phyloP scores from a whole-genome alignment of 2,113 vertebrate species.

The Coryphaenoides rupestris region DNA sequence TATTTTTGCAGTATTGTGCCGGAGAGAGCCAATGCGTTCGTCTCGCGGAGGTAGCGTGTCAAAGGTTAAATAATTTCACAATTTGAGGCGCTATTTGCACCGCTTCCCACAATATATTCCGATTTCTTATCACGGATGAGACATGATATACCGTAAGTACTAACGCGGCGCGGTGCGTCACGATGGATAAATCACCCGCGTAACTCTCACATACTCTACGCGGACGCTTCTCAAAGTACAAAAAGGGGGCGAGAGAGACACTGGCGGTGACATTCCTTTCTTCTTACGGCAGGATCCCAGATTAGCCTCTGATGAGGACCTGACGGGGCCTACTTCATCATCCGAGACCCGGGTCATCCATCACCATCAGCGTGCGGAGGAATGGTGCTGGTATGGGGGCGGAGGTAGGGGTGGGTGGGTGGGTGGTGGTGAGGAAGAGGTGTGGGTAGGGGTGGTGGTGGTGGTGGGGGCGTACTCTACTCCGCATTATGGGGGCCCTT shows the following conservation, averaged over 20 bases:
- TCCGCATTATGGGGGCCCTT: conserved; percentile 20
- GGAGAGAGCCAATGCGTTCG: too few relatives aligned
- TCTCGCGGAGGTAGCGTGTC: too few relatives aligned
- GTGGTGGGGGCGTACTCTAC: conserved; percentile 14
- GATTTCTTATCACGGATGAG: background rate
- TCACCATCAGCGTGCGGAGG: conserved; percentile 36
- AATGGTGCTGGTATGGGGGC: conserved; percentile 5
- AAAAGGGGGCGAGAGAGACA: conserved; percentile 5
- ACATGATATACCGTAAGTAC: background rate
- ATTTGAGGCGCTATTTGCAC: too few relatives aligned
- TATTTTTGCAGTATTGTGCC: too few relatives aligned
- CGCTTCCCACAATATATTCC: too few relatives aligned
- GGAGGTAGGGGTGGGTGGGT: background rate
- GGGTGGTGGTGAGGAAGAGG: too few relatives aligned
- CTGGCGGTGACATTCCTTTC: conserved; percentile 34
- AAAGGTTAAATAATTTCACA: too few relatives aligned
- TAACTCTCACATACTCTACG: background rate
- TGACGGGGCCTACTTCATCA: conserved; percentile 56
- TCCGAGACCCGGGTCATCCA: conserved; percentile 47
- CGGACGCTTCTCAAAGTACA: conserved; percentile 35
- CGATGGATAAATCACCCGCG: background rate
- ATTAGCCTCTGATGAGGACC: conserved; percentile 44
- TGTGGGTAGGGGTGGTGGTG: conserved; percentile 2
- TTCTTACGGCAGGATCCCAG: conserved; percentile 43
- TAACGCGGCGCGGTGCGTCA: background rate